A percentile compares a stretch with the other conserved stretches of the same genome.
Conservation (phyloP, 2,888 invertebrate species). For the Thalpophila matura region DNA sequence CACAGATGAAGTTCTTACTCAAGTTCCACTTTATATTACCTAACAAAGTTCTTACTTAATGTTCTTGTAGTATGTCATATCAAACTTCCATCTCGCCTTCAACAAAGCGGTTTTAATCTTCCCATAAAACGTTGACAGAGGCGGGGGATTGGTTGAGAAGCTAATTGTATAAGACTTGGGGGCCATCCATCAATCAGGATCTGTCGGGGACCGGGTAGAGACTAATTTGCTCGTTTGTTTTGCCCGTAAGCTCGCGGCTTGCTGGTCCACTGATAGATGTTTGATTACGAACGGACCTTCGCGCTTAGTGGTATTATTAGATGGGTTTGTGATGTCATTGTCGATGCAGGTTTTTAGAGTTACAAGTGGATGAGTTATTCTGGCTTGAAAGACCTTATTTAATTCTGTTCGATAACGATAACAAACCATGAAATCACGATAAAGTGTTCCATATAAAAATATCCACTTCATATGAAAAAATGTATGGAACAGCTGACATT, state of each 20-base stretch:
- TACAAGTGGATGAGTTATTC: conserved; percentile 9
- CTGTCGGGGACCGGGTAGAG: conserved; percentile 80
- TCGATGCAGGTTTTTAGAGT: conserved; percentile 16
- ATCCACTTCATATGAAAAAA: too few species aligned
- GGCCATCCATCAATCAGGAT: conserved; percentile 89
- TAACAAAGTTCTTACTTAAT: conserved; percentile 27
- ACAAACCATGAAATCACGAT: too few species aligned
- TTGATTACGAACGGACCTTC: conserved; percentile 67
- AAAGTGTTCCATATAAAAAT: too few species aligned
- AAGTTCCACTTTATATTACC: neutral
- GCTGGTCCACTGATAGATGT: conserved; percentile 72
- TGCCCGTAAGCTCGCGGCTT: conserved; percentile 83
- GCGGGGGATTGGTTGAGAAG: conserved; percentile 79
- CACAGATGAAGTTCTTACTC: conserved; percentile 1
- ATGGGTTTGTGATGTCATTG: conserved; percentile 58
- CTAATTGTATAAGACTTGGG: conserved; percentile 82
- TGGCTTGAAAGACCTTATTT: too few species aligned
- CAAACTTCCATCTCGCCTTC: conserved; percentile 54
- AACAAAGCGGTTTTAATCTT: conserved; percentile 62
- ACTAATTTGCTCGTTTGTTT: conserved; percentile 90
- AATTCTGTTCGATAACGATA: too few species aligned
- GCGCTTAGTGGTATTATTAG: conserved; percentile 58
- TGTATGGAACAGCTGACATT: too few species aligned
- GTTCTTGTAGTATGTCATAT: conserved; percentile 40
- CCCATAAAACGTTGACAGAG: conserved; percentile 67